Conservation (phyloP, 2,888 invertebrate genomes). For the Mantis religiosa region DNA sequence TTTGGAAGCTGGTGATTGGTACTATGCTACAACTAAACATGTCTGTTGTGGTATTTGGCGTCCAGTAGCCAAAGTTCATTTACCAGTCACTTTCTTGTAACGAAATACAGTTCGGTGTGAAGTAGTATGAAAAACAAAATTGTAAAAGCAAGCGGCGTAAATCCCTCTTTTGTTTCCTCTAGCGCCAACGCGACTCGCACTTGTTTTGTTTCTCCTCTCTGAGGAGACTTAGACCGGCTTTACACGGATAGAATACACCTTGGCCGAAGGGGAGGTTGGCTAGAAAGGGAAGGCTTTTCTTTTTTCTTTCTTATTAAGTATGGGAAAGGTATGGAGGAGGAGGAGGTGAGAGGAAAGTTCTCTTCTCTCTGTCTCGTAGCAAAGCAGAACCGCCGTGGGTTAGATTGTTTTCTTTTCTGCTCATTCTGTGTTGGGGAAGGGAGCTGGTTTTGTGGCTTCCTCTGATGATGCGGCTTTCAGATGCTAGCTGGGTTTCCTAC, state of each 20-base stretch:
- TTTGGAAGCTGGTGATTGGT: too few species aligned
- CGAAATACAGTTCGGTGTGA: too few species aligned
- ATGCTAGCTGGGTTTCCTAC: neutral
- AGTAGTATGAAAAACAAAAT: too few species aligned
- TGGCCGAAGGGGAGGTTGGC: neutral
- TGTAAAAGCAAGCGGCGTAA: too few species aligned
- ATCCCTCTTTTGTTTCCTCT: too few species aligned
- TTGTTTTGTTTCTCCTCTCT: neutral
- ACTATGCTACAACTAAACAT: too few species aligned
- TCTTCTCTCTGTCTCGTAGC: neutral
- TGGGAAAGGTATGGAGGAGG: neutral
- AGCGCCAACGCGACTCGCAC: too few species aligned
- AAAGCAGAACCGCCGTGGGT: neutral
- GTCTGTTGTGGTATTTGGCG: too few species aligned
- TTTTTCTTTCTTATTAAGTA: neutral
- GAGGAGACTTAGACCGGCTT: neutral
- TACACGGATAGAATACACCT: neutral
- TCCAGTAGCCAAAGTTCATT: too few species aligned
- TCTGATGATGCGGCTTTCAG: neutral
- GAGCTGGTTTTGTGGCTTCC: neutral
- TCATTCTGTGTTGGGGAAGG: neutral
- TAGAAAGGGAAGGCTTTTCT: neutral
- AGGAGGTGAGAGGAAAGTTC: neutral
- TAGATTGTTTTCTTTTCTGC: neutral
- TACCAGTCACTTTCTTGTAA: too few species aligned